A percentile compares a stretch with the other conserved stretches of the same genome.
Evolutionary conservation across 2,888 invertebrate genomes (phyloP).

Genomic region (Drosophila falleni): DNA sequence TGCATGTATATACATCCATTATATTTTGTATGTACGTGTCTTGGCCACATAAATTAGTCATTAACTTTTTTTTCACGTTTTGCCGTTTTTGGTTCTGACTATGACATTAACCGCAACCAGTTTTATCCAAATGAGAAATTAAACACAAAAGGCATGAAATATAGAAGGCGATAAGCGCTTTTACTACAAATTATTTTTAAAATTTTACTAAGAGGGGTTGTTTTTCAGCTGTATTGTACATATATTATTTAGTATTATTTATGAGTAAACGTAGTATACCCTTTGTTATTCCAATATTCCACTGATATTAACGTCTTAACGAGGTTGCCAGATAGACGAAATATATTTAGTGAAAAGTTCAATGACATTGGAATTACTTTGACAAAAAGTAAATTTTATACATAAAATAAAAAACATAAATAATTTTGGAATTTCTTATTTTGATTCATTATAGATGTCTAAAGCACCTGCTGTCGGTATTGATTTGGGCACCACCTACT

Average conservation of each 20-base stretch:
- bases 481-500: constrained; percentile 98
- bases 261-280: not conserved
- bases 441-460: constrained; percentile 82
- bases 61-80: constrained; percentile 19
- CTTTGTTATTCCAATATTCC: constrained; percentile 20
- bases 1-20: constrained; percentile 17
- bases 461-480: constrained; percentile 95
- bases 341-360: constrained; percentile 6
- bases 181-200: too few species aligned
- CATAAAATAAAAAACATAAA: constrained; percentile 1
- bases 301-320: constrained; percentile 16
- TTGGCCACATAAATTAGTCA: constrained; percentile 40
- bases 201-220: constrained; percentile 26
- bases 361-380: constrained; percentile 11
- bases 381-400: constrained; percentile 3
- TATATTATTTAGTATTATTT: not conserved
- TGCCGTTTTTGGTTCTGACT: constrained; percentile 32
- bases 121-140: constrained; percentile 40
- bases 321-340: constrained; percentile 6
- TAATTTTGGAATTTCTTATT: constrained; percentile 6
- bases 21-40: constrained; percentile 10
- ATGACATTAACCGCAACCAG: constrained; percentile 46
- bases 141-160: constrained; percentile 31
- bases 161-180: constrained; percentile 26
- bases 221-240: constrained; percentile 22